Conservation (phyloP, 1,140 invertebrate species). For the Macrosteles quadrilineatus region DNA sequence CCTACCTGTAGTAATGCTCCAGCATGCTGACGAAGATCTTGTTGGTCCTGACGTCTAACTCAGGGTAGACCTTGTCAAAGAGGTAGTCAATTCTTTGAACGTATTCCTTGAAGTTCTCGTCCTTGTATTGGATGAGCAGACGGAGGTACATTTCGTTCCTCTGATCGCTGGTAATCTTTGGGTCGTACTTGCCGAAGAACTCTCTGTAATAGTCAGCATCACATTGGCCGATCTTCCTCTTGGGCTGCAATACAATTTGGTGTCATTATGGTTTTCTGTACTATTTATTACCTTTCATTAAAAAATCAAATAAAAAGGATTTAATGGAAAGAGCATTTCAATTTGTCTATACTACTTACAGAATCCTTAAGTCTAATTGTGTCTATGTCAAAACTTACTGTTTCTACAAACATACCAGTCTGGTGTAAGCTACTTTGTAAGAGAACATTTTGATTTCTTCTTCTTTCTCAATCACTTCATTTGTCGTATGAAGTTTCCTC, state of each 20-base stretch:
- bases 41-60: not conserved
- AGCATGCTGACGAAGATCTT: not conserved
- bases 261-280: too few species aligned
- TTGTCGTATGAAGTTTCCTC: not conserved
- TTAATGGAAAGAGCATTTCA: too few species aligned
- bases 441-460: not conserved
- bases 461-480: not conserved
- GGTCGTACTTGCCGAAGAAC: conserved; percentile 6
- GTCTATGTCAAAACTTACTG: too few species aligned
- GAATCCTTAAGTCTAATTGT: too few species aligned
- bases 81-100: conserved; percentile 9
- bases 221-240: not conserved
- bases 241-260: not conserved
- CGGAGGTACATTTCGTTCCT: not conserved
- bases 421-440: conserved; percentile 4
- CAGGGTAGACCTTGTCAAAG: not conserved
- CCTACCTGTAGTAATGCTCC: conserved; percentile 9
- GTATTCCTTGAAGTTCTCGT: not conserved
- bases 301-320: too few species aligned
- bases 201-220: not conserved
- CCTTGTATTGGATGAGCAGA: not conserved
- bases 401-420: not conserved
- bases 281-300: too few species aligned
- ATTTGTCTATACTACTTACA: too few species aligned
- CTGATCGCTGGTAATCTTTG: not conserved